phyloP scores from a whole-genome alignment of 2,888 invertebrate genomes.

The Heliconius cydno region DNA sequence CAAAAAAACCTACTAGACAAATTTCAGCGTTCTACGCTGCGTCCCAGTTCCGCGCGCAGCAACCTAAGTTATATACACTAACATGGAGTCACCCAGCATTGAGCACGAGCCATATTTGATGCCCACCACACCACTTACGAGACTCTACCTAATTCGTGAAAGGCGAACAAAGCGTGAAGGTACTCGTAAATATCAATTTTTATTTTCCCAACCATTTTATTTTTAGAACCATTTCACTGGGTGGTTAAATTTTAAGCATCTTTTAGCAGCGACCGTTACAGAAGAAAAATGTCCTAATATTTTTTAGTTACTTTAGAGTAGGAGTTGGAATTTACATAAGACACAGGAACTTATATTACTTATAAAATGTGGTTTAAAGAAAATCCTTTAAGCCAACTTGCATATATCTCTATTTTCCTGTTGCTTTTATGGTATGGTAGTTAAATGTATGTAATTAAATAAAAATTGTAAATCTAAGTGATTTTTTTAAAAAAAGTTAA shows the following conservation, averaged over 20 bases:
- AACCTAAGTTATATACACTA: too few species aligned
- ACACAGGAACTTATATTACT: conserved; percentile 8
- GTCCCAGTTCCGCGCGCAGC: too few species aligned
- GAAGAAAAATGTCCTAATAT: conserved; percentile 2
- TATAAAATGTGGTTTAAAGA: background rate
- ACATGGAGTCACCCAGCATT: too few species aligned
- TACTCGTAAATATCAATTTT: background rate
- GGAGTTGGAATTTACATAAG: conserved; percentile 1
- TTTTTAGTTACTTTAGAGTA: background rate
- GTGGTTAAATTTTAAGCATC: background rate
- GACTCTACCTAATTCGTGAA: background rate
- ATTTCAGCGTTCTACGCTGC: too few species aligned
- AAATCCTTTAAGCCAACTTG: background rate
- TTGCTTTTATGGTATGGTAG: background rate
- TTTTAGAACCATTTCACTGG: background rate
- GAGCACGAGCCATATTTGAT: too few species aligned
- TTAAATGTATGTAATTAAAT: background rate
- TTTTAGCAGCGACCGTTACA: background rate
- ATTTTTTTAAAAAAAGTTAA: too few species aligned
- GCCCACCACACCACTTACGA: background rate
- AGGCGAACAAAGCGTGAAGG: background rate
- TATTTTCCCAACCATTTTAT: background rate
- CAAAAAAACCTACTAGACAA: too few species aligned
- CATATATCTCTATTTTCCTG: background rate
- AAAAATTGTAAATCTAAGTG: too few species aligned